Evolutionary conservation across 2,113 vertebrate species (phyloP), one percentile per base, ranked within the genome.

Genomic region (Cromileptes altivelis): DNA sequence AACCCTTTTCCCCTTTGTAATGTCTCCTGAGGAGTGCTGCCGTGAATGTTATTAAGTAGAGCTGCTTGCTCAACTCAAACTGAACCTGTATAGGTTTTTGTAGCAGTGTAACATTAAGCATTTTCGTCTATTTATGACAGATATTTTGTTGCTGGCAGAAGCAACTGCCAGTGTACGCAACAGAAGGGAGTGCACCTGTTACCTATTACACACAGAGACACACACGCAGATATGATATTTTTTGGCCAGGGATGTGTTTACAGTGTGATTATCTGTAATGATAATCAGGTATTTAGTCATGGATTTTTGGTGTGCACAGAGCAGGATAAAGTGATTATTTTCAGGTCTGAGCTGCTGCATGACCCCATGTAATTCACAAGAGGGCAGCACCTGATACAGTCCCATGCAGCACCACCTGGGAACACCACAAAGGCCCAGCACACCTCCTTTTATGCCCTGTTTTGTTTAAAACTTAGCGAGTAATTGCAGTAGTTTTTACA

Each of bases 351-450:
- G 53, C 83, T 53, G 70, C 73, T 88, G 85, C 84, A 78, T 81
- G 70, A 79, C 78, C 53, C 49, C 52, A 68, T 83, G 73, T 85
- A 68, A 78, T 89, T 90, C 91, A 94, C 81, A 87, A 92, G 91
- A 87, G 92, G 92, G 91, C 94, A 93, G 88, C 86, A 92, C 78
- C 78, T 84, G 73, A 89, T 81, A 65, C 64, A 63, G 68, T 58
- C 62, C 52, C 6, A 30, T 3, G 33, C 25, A n/a, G 80, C 67
- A 75, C 52, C 84, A 82, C 45, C 62, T 80, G 68, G 9, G 33
- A 71, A 67, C 56, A 23, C 25, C 23, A 30, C 47, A 42, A 30
- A 72, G 4, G 4, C 40, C 61, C 25, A 63, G 55, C 17, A 68
- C 14, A 47, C 10, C 50, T 70, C 4, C 3, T 64, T 40, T 63